Base-by-base conservation (phyloP, 1,140 invertebrate genomes). In the Drosophila nebulosa region DNA sequence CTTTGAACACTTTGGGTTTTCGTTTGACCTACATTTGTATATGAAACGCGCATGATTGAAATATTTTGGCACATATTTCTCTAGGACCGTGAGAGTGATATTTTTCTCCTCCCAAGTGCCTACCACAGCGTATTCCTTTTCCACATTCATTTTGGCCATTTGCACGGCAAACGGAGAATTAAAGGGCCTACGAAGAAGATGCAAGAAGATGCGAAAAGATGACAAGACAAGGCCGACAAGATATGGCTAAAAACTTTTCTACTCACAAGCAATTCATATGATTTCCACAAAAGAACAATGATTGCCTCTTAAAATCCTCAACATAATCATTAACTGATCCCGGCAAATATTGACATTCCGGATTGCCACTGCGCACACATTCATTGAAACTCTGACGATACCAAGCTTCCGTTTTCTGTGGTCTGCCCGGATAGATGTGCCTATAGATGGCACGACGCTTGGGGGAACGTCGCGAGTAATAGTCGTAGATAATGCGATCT, bases 271-370 rank as follows among this genome's bases (percentile, higher is more conserved):
- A 98, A 62, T 96, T 94, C 36, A 95, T 93, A 62, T 95, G 94
- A 90, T 97, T 96, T 4, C 97, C 97, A 85, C 97, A 98, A 91
- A 97, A 97, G 92, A 97, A 97, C 59, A 97, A 93, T 0, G 95
- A 95, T 78, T 97, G 96, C 27, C 96, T 91, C 51, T 69, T 88
- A 89, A 97, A 95, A 92, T 97, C 96, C 10, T 96, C 95, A 62
- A 96, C 96, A 7, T 95, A 95, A 90, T 97, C 96, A 64, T 94
- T 94, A 0, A 95, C 94, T 76, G 96, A 95, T 0, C 96, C 95
- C 70, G 95, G 94, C 3, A 96, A 86, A 90, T 97, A 97, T 65
- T 94, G 94, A 76, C 97, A 98, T 91, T 97, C 96, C n/a, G 95
- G 93, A 90, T 97, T 96, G 0, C 94, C 95, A 52, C 94, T 94